phyloP scores from a whole-genome alignment of 2,888 invertebrate genomes.

The Sphecodes monilicornis region DNA sequence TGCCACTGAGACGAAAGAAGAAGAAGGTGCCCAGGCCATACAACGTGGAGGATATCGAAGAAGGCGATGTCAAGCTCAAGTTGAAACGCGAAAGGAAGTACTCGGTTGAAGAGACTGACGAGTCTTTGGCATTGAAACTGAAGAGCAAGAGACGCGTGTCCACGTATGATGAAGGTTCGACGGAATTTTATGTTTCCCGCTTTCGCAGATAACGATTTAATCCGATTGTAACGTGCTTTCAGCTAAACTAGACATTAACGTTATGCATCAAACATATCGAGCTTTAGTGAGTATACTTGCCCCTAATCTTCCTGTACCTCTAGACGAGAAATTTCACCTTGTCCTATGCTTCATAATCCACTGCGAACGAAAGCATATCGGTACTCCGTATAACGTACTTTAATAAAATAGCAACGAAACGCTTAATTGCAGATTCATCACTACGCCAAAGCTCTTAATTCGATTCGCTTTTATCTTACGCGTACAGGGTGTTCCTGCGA shows the following conservation, averaged over 20 bases:
- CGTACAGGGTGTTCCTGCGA: neutral
- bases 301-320: conserved; percentile 42
- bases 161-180: conserved; percentile 88
- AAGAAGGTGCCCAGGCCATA: conserved; percentile 81
- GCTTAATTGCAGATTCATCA: conserved; percentile 1
- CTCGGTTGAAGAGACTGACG: conserved; percentile 86
- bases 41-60: conserved; percentile 86
- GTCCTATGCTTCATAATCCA: conserved; percentile 57
- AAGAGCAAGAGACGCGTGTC: conserved; percentile 89
- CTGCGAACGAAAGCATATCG: conserved; percentile 82
- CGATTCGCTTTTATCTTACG: conserved; percentile 18
- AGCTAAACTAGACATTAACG: conserved; percentile 65
- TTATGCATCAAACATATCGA: conserved; percentile 35
- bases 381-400: conserved; percentile 58
- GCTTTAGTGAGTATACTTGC: conserved; percentile 71
- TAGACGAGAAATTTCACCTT: conserved; percentile 42
- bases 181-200: conserved; percentile 31
- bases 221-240: conserved; percentile 69
- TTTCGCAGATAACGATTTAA: conserved; percentile 54
- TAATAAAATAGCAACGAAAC: conserved; percentile 32
- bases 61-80: conserved; percentile 84
- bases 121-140: conserved; percentile 89
- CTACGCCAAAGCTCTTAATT: neutral
- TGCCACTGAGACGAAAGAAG: conserved; percentile 80
- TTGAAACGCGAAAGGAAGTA: conserved; percentile 84